Evolutionary conservation across 2,888 invertebrate genomes (phyloP).

Genomic region (Drosophila sordidapex): DNA sequence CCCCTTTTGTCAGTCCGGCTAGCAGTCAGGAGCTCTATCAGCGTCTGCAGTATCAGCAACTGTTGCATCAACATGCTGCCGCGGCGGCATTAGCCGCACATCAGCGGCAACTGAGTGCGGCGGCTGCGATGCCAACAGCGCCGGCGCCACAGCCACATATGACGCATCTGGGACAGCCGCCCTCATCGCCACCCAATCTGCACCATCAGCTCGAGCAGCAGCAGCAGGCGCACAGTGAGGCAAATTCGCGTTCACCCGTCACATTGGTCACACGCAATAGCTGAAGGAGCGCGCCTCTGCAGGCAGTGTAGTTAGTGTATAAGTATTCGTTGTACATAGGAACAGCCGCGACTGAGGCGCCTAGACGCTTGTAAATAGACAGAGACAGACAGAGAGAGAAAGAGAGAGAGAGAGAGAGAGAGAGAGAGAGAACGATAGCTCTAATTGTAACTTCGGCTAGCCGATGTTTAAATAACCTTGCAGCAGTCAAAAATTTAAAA

Average conservation of each 20-base stretch:
- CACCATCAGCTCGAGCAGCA: constrained; percentile 22
- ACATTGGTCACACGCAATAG: constrained; percentile 87
- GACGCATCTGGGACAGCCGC: constrained; percentile 76
- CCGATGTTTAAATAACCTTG: constrained; percentile 50
- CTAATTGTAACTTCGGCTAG: constrained; percentile 31
- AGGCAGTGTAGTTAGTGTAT: constrained; percentile 37
- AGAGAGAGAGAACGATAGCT: not conserved
- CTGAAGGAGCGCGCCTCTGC: constrained; percentile 82
- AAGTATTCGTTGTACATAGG: constrained; percentile 72
- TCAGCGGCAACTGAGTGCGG: constrained; percentile 82
- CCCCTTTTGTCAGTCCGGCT: constrained; percentile 77
- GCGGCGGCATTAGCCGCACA: constrained; percentile 85
- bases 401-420: not conserved
- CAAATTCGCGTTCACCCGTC: constrained; percentile 81
- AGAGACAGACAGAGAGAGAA: constrained; percentile 6
- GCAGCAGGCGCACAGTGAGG: constrained; percentile 30
- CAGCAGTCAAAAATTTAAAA: constrained; percentile 3
- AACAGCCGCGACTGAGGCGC: constrained; percentile 75
- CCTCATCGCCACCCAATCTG: constrained; percentile 49
- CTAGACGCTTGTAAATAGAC: constrained; percentile 75
- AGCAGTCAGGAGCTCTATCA: constrained; percentile 86
- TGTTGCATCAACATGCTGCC: constrained; percentile 84
- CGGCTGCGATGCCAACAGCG: constrained; percentile 69
- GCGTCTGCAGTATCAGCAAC: constrained; percentile 85
- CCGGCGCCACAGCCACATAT: constrained; percentile 80